phyloP scores from a whole-genome alignment of 2,113 vertebrate genomes.

The Himantopus leucocephalus region DNA sequence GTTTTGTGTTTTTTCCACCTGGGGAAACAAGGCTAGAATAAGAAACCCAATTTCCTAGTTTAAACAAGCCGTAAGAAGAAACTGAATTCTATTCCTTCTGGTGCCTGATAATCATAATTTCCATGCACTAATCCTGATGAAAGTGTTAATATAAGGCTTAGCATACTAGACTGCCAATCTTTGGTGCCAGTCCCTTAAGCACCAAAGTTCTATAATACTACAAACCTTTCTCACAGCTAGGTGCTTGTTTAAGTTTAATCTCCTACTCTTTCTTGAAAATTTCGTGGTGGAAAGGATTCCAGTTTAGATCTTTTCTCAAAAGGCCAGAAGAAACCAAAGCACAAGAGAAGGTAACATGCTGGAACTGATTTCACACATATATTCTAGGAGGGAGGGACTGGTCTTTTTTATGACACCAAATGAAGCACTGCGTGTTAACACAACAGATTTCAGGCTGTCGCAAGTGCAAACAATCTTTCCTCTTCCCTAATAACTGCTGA shows the following conservation, averaged over 20 bases:
- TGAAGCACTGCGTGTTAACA: background rate
- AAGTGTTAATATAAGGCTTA: background rate
- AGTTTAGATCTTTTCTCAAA: background rate
- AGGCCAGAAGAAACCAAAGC: background rate
- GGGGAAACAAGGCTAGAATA: background rate
- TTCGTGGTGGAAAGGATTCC: background rate
- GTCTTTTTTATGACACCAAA: background rate
- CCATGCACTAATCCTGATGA: background rate
- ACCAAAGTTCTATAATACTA: background rate
- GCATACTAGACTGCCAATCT: background rate
- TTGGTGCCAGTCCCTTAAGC: background rate
- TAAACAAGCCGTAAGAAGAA: background rate
- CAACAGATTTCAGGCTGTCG: background rate
- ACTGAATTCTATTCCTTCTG: background rate
- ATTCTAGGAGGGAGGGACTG: background rate
- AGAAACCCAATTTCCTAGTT: background rate
- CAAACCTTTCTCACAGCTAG: background rate
- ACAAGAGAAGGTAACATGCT: background rate
- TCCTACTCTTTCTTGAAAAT: background rate
- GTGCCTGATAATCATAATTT: background rate
- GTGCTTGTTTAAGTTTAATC: background rate
- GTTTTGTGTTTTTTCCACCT: background rate
- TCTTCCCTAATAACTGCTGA: background rate
- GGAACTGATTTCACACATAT: background rate
- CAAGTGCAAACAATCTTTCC: background rate